These are phyloP conservation scores for Trematocara macrostoma DNA, from an alignment of 2,113 vertebrate genomes.

Conservation along the genomic window DNA sequence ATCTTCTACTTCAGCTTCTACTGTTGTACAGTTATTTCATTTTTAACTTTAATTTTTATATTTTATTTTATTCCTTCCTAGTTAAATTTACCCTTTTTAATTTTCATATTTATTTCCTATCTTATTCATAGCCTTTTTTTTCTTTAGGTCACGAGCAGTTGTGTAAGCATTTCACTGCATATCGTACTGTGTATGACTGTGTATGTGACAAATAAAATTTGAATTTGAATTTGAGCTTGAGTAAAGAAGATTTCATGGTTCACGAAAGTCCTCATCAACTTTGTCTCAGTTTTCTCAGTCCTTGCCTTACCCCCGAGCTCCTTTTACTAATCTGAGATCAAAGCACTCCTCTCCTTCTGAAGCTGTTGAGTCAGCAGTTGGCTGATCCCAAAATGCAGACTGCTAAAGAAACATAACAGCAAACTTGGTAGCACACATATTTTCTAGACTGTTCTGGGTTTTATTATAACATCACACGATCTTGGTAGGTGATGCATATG, in stretches of 20 bases:
- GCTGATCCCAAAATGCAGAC: conserved; percentile 24
- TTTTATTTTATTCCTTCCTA: no score
- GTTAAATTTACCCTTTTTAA: no score
- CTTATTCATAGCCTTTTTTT: no score
- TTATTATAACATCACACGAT: background rate
- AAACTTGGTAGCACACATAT: background rate
- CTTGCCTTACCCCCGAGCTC: background rate
- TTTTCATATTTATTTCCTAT: no score
- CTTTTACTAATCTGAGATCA: conserved; percentile 51
- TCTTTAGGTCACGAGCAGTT: no score
- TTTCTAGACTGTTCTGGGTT: background rate
- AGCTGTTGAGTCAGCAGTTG: conserved; percentile 57
- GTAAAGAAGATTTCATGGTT: background rate
- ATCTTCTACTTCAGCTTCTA: background rate
- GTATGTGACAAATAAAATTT: no score
- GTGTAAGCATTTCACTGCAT: no score
- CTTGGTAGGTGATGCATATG: background rate
- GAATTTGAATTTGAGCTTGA: background rate
- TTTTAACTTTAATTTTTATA: no score
- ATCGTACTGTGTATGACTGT: no score
- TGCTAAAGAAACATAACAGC: background rate
- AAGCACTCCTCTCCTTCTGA: conserved; percentile 36
- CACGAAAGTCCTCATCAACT: background rate
- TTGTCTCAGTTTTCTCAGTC: background rate
- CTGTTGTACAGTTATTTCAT: no score